Evolutionary conservation across 2,888 invertebrate genomes (phyloP), one percentile per base, ranked within the genome.

Genomic region (Mycalesis mineus): DNA sequence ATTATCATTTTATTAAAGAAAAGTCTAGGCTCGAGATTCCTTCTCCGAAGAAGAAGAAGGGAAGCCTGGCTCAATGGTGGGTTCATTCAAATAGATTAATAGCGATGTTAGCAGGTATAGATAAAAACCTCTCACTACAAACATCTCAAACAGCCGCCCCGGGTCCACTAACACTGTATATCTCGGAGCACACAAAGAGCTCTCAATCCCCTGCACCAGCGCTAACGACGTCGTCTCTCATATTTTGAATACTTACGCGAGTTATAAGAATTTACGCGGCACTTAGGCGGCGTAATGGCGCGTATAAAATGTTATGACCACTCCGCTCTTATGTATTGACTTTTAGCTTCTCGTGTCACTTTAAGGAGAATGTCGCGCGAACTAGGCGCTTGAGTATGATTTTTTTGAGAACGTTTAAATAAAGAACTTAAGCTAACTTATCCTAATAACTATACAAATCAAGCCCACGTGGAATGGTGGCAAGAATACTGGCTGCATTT

Each of bases 251-350:
- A 81, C 82, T 82, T 79, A 78, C 78, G 73, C 77, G 78, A 80
- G 87, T 88, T 89, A 88, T 88, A 88, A 88, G 88, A 89, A 88
- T 88, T 88, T 90, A 90, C 87, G 88, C 77, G 73, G 75, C 88
- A 84, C 83, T 88, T 84, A 82, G 75, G 75, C 78, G 62, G 74
- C 75, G 83, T 87, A 87, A 90, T 85, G 87, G 81, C 62, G 64
- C 73, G 69, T 82, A 83, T 90, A 89, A 90, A 90, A 89, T 85
- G 77, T 87, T 82, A 88, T 80, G 80, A 78, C 82, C 86, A 87
- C 88, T 88, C 84, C 60, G 75, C 73, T 79, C 78, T 83, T 84
- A 81, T 80, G 84, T 86, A 86, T 87, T 84, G 87, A 87, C 81
- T 84, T 82, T 84, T 80, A 80, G 70, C 69, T 67, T 75, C 71